phyloP scores from a whole-genome alignment of 2,797 vertebrate species.

The Taenioides sp. region DNA sequence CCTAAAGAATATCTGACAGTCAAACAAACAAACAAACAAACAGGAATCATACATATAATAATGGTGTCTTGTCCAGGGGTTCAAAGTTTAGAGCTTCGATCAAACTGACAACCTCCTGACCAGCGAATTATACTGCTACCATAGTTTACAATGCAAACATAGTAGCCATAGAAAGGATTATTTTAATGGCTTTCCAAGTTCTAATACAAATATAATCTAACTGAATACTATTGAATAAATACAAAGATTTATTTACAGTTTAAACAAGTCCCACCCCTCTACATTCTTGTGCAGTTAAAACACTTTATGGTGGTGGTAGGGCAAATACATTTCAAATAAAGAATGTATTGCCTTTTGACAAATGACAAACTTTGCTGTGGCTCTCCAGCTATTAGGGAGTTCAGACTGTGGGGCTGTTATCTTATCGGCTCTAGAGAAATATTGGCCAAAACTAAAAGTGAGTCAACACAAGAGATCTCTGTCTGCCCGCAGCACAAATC shows the following conservation, averaged over 20 bases:
- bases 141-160: background rate
- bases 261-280: background rate
- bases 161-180: background rate
- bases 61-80: too few relatives aligned
- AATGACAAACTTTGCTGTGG: background rate
- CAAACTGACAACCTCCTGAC: background rate
- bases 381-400: slow-evolving; percentile 1
- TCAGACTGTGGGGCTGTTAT: slow-evolving; percentile 8
- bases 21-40: too few relatives aligned
- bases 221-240: background rate
- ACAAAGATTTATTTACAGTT: background rate
- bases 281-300: background rate
- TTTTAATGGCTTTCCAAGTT: background rate
- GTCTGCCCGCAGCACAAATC: slow-evolving; percentile 1
- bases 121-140: background rate
- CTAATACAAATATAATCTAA: background rate
- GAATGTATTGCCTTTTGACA: background rate
- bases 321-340: background rate
- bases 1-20: too few relatives aligned
- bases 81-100: too few relatives aligned
- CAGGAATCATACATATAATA: too few relatives aligned
- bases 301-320: background rate
- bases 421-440: slow-evolving; percentile 8
- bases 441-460: slow-evolving; percentile 6
- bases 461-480: slow-evolving; percentile 5